These are phyloP conservation scores for Synanthedon myopaeformis DNA, from an alignment of 2,888 invertebrate genomes.

Conservation along the genomic window DNA sequence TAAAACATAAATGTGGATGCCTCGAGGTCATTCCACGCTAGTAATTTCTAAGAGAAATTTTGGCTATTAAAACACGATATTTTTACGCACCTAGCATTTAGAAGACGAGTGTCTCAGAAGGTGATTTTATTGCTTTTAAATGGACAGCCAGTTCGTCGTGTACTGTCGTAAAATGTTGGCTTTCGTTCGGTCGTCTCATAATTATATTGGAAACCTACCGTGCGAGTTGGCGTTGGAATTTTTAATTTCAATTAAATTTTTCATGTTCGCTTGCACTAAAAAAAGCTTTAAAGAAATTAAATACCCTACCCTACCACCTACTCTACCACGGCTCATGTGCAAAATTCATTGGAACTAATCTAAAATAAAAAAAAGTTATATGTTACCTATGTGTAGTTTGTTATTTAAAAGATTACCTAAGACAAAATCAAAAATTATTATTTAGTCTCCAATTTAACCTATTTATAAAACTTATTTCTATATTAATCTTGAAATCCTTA, in stretches of 20 bases:
- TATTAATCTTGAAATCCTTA: no score
- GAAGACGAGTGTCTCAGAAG: slow-evolving; percentile 41
- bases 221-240: neutral
- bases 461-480: no score
- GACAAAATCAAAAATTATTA: no score
- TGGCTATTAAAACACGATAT: slow-evolving; percentile 54
- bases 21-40: slow-evolving; percentile 15
- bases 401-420: no score
- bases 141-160: slow-evolving; percentile 41
- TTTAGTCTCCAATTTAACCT: no score
- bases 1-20: slow-evolving; percentile 13
- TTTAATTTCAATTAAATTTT: neutral
- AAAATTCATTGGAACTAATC: no score
- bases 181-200: neutral
- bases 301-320: no score
- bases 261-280: no score
- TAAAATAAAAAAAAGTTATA: no score
- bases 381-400: no score
- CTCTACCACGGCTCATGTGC: no score
- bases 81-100: slow-evolving; percentile 51
- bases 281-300: no score
- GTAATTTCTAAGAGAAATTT: slow-evolving; percentile 25
- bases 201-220: neutral
- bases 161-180: neutral
- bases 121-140: slow-evolving; percentile 59